Percentiles rank a stretch among this genome's conserved stretches.
These are phyloP conservation scores for Drosophila ananassae DNA, from an alignment of 1,140 invertebrate species.

Conservation along the genomic window DNA sequence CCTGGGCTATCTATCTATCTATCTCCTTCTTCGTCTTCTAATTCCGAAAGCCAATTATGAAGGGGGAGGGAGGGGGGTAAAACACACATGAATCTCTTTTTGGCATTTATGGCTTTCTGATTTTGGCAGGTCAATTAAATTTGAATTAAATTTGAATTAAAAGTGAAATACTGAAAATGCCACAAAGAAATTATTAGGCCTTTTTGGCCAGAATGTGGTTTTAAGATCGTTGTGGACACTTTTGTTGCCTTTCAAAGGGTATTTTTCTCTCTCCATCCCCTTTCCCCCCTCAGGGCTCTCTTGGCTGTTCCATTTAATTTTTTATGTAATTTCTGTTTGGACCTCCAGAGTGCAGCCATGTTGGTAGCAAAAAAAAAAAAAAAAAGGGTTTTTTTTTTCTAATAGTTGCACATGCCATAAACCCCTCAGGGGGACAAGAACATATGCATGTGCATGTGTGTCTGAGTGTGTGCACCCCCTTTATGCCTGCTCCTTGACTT, in stretches of 20 bases:
- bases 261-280: background rate
- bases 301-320: constrained; percentile 48
- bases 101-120: constrained; percentile 1
- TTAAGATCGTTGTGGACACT: background rate
- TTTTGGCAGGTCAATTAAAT: constrained; percentile 6
- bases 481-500: constrained; percentile 28
- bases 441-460: background rate
- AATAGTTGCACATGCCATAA: constrained; percentile 62
- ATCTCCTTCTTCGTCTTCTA: background rate
- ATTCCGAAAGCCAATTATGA: background rate
- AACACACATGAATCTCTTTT: background rate
- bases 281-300: background rate
- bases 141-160: background rate
- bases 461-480: background rate
- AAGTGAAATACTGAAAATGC: background rate
- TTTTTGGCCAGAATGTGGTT: constrained; percentile 8
- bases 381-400: constrained; percentile 38
- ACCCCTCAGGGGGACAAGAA: constrained; percentile 25
- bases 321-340: constrained; percentile 42
- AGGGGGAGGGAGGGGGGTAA: background rate
- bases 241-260: background rate
- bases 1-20: background rate
- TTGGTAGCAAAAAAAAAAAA: constrained; percentile 18
- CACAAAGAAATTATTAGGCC: constrained; percentile 6
- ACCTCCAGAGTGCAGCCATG: constrained; percentile 1